Base-by-base conservation (phyloP, 2,888 invertebrate genomes). In the Drosophila borealis region DNA sequence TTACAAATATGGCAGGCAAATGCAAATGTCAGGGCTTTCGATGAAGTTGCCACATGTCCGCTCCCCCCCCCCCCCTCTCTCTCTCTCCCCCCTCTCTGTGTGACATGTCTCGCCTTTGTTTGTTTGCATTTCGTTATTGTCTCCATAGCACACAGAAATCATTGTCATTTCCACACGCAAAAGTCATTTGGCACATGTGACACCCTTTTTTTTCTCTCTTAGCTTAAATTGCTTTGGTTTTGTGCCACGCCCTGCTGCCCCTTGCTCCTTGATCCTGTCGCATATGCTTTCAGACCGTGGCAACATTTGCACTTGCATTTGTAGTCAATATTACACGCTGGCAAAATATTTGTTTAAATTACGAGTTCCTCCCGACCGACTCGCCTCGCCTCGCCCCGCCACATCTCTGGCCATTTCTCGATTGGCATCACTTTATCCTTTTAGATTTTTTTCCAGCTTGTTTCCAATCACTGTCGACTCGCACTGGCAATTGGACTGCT, bases 281-380 rank as follows among this genome's bases (percentile, higher is more conserved):
- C 29, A 46, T 68, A 87, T 84, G 83, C 86, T 75, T 84, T 88
- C 82, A 78, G 87, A 74, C 81, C 88, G 88, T 91, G 90, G 88
- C 88, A 89, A 90, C 90, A 90, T 90, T 90, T 90, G 90, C 90
- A 90, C 88, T 80, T 78, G 84, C 90, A 75, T 90, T 91, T 81
- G 80, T 88, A 89, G 84, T 88, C 81, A 80, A 90, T 88, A 85
- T 85, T 82, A 86, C 81, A 86, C 75, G 78, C 76, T 78, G 64
- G 70, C 88, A 71, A 84, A 81, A 81, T 85, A 73, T 89, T 81
- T 82, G 78, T 75, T 82, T 76, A 80, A 78, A 79, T 78, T 74
- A 72, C 80, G 77, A 60, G 74, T 59, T 67, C 11, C 36, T 25
- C 44, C 9, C 49, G 5, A n/a, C 9, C 3, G 19, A 14, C 9